Percentiles rank a stretch among this genome's conserved stretches.
phyloP scores from a whole-genome alignment of 2,113 vertebrate genomes.

The Hyperopisus bebe region DNA sequence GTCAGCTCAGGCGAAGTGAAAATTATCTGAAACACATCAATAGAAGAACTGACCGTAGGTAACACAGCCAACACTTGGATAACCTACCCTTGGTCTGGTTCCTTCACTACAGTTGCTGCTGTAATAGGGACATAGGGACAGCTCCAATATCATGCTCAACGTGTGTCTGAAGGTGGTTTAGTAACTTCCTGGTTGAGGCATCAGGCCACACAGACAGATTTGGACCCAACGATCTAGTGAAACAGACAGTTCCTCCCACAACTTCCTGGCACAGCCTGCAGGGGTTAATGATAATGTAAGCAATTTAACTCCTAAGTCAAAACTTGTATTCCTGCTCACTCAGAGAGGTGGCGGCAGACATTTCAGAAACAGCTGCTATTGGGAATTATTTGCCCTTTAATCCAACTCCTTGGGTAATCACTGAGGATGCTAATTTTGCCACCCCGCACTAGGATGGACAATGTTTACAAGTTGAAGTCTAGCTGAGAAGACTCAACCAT shows the following conservation, averaged over 20 bases:
- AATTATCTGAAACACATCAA: not conserved
- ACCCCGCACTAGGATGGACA: not conserved
- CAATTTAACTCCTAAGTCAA: not conserved
- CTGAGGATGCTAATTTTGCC: not conserved
- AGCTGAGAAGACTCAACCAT: not conserved
- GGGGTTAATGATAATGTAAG: not conserved
- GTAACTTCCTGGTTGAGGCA: not conserved
- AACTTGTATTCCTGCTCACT: not conserved
- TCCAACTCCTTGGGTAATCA: not conserved
- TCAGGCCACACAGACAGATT: not conserved
- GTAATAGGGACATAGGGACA: not conserved
- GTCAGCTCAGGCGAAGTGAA: not conserved
- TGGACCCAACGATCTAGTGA: not conserved
- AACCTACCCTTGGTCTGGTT: not conserved
- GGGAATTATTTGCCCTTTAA: constrained; percentile 1
- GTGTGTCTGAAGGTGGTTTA: not conserved
- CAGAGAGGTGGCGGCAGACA: not conserved
- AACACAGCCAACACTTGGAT: not conserved
- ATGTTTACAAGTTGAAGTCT: not conserved
- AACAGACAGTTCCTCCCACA: not conserved
- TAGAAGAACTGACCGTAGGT: not conserved
- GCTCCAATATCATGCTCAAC: not conserved
- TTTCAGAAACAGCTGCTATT: not conserved
- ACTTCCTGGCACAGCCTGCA: not conserved
- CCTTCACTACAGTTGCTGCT: not conserved